Base-by-base conservation (phyloP, 2,888 invertebrate species). In the Cataglyphis altisquamis region DNA sequence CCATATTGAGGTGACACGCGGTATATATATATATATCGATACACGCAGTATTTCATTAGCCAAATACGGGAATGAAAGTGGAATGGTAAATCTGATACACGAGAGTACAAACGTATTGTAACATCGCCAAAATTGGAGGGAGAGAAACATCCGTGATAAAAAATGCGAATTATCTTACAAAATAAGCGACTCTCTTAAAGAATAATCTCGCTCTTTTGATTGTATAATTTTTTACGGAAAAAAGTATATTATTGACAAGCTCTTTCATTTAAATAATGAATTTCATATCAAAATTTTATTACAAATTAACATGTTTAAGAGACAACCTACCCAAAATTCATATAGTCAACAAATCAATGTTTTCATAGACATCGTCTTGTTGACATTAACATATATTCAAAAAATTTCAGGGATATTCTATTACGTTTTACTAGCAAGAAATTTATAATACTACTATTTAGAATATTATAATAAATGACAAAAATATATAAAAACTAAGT, bases 31-130 rank as follows among this genome's bases (percentile, higher is more conserved):
- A 9, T 55, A 10, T 41, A 29, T 29, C 39, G n/a, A 41, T 70
- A 29, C 32, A 15, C 8, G 12, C 45, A 60, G 57, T 73, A 80
- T 80, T 80, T 80, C 78, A 60, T 80, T 80, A 80, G 29, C 60
- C 74, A 73, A 80, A 80, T 73, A 80, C 5, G 60, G 78, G 45
- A 60, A 80, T 80, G 78, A 80, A 80, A 80, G 78, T 80, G 60
- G 45, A 80, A 25, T 80, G 60, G 74, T 32, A 60, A 80, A 68
- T 68, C 32, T n/a, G 78, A 78, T 78, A 68, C 66, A 55, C 9
- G 39, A 21, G 45, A 18, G 9, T 68, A 72, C 32, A 60, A 45
- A 60, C 9, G 60, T 80, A 32, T 12, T 45, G 25, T 55, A 32
- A 48, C 41, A 12, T 78, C 41, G 12, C 74, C 73, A 60, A 80